These are phyloP conservation scores for Asbolus verrucosus DNA, from an alignment of 1,140 invertebrate species.

Conservation along the genomic window DNA sequence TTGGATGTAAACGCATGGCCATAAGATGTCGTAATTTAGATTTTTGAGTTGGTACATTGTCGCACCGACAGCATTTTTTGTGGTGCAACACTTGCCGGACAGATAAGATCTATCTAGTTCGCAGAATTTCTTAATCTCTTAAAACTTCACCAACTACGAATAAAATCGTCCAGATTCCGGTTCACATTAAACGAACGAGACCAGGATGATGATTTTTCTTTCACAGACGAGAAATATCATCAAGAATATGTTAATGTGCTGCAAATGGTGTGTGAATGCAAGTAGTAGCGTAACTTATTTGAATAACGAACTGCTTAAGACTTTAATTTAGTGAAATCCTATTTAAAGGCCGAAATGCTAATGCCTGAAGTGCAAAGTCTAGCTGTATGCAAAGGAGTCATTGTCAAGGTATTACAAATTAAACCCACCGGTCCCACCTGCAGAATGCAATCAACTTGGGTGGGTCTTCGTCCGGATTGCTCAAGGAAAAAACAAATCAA, in stretches of 20 bases:
- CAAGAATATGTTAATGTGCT: no score
- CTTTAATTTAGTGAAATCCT: conserved; percentile 15
- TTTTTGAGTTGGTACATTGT: no score
- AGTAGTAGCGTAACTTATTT: no score
- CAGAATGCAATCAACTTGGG: conserved; percentile 26
- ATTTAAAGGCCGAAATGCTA: not conserved
- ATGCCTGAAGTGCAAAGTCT: not conserved
- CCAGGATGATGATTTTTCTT: no score
- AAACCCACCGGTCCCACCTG: conserved; percentile 12
- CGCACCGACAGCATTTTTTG: conserved; percentile 3
- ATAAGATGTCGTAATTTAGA: no score
- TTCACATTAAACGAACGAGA: no score
- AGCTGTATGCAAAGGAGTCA: conserved; percentile 14
- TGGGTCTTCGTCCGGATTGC: conserved; percentile 12
- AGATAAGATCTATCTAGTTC: conserved; percentile 4
- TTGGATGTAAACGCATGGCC: no score
- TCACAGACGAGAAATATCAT: no score
- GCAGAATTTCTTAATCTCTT: not conserved
- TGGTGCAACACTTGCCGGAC: not conserved
- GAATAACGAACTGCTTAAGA: not conserved
- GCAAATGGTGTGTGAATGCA: no score
- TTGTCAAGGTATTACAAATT: conserved; percentile 32
- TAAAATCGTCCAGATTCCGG: no score
- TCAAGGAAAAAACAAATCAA: conserved; percentile 6
- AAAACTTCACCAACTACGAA: not conserved